Evolutionary conservation across 2,888 invertebrate species (phyloP), one percentile per base, ranked within the genome.

Genomic region (Piscicola geometra): DNA sequence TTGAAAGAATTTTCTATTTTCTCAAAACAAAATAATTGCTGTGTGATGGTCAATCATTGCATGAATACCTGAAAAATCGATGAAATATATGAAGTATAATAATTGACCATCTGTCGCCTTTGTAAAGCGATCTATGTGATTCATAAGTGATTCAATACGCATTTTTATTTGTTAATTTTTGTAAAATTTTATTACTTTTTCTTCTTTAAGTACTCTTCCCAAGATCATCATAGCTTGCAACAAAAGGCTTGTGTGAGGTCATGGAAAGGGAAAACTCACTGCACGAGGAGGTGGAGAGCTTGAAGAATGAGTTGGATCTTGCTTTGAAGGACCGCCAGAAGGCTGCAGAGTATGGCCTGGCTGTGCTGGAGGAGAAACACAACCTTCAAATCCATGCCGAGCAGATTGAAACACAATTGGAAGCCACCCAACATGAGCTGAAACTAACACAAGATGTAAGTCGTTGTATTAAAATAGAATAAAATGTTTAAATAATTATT

Each of bases 281-380:
- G 5, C 60, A 68, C 92, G 77, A 77, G 41, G 84, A 84, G 78
- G 81, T 84, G 18, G 81, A 80, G 68, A 80, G 83, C 56, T 79
- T 85, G 50, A 82, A 82, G 41, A 80, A 79, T 70, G 84, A 84
- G 78, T 78, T 85, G 47, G 80, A 82, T 28, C 82, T 83, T 78
- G 82, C 84, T 2, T 73, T 77, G 41, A 68, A 77, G 33, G 79
- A 80, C 92, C 82, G 76, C 87, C 91, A 93, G 81, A 95, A 97
- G 87, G 96, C 97, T 77, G 98, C 97, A 75, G 93, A 97, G 87
- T 94, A 94, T 86, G 98, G 98, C 74, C 89, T 99, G 81, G 94
- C 92, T 76, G 89, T 98, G 80, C 88, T 99, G 78, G 94, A 96
- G 83, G 96, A 99, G 85, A 96, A 97, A 87, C 91, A 92, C 79